phyloP scores from a whole-genome alignment of 2,113 vertebrate genomes.

The Micronycteris hirsuta region DNA sequence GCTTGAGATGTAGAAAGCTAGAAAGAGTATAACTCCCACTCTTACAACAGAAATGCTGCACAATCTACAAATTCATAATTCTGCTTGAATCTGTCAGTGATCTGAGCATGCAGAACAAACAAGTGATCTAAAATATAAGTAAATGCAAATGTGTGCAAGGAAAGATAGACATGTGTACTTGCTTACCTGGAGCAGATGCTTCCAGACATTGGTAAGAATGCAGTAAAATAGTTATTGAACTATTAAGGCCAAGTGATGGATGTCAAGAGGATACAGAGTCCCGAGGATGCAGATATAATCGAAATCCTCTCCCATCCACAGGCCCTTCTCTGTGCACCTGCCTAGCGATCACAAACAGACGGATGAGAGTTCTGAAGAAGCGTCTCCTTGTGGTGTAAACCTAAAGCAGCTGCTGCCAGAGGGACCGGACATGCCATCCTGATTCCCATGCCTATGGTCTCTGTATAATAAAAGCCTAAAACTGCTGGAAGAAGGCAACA shows the following conservation, averaged over 20 bases:
- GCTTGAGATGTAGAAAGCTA: neutral
- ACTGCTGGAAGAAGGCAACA: neutral
- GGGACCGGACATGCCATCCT: neutral
- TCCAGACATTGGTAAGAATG: neutral
- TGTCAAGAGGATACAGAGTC: neutral
- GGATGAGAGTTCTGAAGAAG: neutral
- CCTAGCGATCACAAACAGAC: neutral
- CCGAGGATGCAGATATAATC: neutral
- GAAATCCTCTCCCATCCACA: neutral
- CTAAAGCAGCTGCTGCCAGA: neutral
- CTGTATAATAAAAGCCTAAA: neutral
- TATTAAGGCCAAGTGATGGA: neutral
- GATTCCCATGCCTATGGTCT: neutral
- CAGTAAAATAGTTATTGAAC: neutral
- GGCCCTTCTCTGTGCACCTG: neutral
- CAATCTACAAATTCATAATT: neutral
- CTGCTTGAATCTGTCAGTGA: neutral
- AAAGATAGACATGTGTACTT: neutral
- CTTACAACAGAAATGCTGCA: neutral
- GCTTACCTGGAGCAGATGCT: neutral
- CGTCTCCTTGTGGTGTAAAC: neutral
- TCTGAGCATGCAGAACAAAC: neutral
- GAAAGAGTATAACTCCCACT: neutral
- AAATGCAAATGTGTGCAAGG: neutral
- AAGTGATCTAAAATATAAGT: neutral